These are phyloP conservation scores for Ethmia dodecea DNA, from an alignment of 2,888 invertebrate species.

Conservation along the genomic window DNA sequence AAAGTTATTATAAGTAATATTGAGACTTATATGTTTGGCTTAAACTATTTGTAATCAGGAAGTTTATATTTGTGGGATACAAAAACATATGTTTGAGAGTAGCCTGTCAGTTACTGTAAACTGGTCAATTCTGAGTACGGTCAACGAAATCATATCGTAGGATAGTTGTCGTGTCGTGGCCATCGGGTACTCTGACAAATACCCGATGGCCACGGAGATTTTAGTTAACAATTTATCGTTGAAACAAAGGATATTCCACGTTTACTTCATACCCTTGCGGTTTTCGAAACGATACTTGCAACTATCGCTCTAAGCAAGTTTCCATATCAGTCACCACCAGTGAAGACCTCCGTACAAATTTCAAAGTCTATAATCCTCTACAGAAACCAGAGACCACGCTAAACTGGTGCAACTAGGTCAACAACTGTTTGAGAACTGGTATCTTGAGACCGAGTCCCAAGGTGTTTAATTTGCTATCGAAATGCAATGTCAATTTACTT, in stretches of 20 bases:
- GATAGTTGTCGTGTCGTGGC: background rate
- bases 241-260: conserved; percentile 54
- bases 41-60: too few relatives aligned
- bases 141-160: too few relatives aligned
- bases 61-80: too few relatives aligned
- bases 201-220: conserved; percentile 27
- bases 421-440: conserved; percentile 40
- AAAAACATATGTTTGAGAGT: too few relatives aligned
- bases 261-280: conserved; percentile 46
- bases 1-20: too few relatives aligned
- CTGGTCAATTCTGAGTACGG: too few relatives aligned
- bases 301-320: conserved; percentile 44
- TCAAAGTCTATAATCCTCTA: conserved; percentile 24
- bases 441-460: conserved; percentile 45
- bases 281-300: conserved; percentile 54
- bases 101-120: too few relatives aligned
- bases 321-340: conserved; percentile 28
- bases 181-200: conserved; percentile 4
- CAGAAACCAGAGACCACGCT: conserved; percentile 34
- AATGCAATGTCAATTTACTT: conserved; percentile 35
- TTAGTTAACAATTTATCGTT: conserved; percentile 31
- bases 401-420: conserved; percentile 37
- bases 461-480: conserved; percentile 52
- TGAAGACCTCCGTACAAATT: conserved; percentile 29
- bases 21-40: too few relatives aligned